Evolutionary conservation across 2,113 vertebrate species (phyloP).

Genomic region (Catharus bicknelli): DNA sequence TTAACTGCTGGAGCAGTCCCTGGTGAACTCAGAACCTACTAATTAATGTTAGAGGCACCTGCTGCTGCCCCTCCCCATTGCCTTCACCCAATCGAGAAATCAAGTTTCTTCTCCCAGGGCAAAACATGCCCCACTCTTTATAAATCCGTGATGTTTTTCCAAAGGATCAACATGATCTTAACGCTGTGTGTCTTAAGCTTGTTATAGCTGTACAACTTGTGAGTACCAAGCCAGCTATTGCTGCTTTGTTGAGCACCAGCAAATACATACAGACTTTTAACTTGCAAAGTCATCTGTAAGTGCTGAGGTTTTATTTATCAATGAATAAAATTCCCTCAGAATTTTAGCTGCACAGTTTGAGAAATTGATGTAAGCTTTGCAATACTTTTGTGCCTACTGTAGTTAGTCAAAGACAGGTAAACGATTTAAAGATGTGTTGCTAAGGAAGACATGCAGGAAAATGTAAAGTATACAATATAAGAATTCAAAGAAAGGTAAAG

Average conservation of each 20-base stretch:
- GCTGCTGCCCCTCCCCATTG: neutral
- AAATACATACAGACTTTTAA: neutral
- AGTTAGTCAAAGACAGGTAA: neutral
- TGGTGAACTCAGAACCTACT: neutral
- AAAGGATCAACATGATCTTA: neutral
- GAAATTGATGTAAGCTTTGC: neutral
- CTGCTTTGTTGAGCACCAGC: neutral
- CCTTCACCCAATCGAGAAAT: neutral
- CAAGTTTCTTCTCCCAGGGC: neutral
- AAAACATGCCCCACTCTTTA: rapidly evolving
- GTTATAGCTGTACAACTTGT: neutral
- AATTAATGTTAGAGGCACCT: conserved; percentile 10
- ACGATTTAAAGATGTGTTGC: neutral
- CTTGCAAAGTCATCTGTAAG: neutral
- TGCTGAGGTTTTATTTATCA: neutral
- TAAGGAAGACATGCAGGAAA: neutral
- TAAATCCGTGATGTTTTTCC: neutral
- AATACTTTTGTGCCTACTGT: neutral
- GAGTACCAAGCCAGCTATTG: neutral
- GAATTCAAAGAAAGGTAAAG: neutral
- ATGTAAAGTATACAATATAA: neutral
- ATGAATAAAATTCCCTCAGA: neutral
- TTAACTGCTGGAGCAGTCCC: neutral
- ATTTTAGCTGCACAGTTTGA: neutral
- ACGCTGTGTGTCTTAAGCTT: neutral